Evolutionary conservation across 2,888 invertebrate genomes (phyloP).

Genomic region (Phalera bucephala): DNA sequence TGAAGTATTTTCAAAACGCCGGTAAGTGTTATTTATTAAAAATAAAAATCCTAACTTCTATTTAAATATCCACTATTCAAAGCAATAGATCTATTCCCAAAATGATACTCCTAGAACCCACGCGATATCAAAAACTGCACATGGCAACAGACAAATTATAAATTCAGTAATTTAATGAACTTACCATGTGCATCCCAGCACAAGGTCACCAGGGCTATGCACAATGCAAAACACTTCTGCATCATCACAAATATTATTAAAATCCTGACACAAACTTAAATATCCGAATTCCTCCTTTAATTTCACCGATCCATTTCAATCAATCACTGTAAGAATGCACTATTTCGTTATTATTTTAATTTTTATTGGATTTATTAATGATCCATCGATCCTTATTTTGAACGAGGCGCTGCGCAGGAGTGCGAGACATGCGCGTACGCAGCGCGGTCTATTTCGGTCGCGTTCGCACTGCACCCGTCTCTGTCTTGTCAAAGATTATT

Average conservation of each 20-base stretch:
- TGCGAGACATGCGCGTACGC: slow-evolving; percentile 52
- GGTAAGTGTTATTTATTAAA: too few relatives aligned
- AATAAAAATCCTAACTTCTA: too few relatives aligned
- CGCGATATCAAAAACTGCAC: too few relatives aligned
- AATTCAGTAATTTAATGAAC: slow-evolving; percentile 16
- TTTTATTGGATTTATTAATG: slow-evolving; percentile 38
- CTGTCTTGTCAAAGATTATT: slow-evolving; percentile 63
- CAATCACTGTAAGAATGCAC: slow-evolving; percentile 5
- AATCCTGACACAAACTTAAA: slow-evolving; percentile 19
- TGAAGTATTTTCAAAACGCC: too few relatives aligned
- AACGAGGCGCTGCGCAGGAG: slow-evolving; percentile 54
- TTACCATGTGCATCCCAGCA: slow-evolving; percentile 38
- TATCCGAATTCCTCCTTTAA: slow-evolving; percentile 2
- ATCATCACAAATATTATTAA: slow-evolving; percentile 34
- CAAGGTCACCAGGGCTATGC: slow-evolving; percentile 35
- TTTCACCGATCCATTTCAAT: slow-evolving; percentile 30
- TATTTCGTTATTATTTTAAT: slow-evolving; percentile 6
- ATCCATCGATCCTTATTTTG: slow-evolving; percentile 54
- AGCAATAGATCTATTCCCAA: too few relatives aligned
- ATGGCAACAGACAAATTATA: not conserved
- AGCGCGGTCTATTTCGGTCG: slow-evolving; percentile 72
- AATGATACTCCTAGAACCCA: too few relatives aligned
- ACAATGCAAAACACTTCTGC: slow-evolving; percentile 34
- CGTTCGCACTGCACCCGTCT: slow-evolving; percentile 57
- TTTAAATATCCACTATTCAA: too few relatives aligned